Evolutionary conservation across 1,140 invertebrate species (phyloP).

Genomic region (Caenorhabditis elegans): WBcel235 BX284604.4:7364001-7364500

Average conservation of each 20-base stretch:
- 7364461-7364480: too few relatives aligned
- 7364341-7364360: conserved; percentile 62
- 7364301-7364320: conserved; percentile 66
- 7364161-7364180: conserved; percentile 60
- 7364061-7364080: conserved; percentile 50
- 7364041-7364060: conserved; percentile 53
- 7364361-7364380: conserved; percentile 53
- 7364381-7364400: background rate
- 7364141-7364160: conserved; percentile 66
- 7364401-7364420: conserved; percentile 3
- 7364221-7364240: conserved; percentile 72
- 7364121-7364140: conserved; percentile 59
- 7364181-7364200: conserved; percentile 70
- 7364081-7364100: conserved; percentile 49
- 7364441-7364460: too few relatives aligned
- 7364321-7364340: conserved; percentile 56
- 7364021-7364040: conserved; percentile 57
- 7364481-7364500: too few relatives aligned
- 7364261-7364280: conserved; percentile 55
- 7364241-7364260: conserved; percentile 72
- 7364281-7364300: conserved; percentile 54
- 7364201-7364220: conserved; percentile 74
- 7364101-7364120: conserved; percentile 60
- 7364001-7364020: conserved; percentile 62
- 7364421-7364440: too few relatives aligned